Percentiles rank a stretch among this genome's conserved stretches.
Evolutionary conservation across 2,797 vertebrate species (phyloP).

Genomic region (Amphiprion clarkii): DNA sequence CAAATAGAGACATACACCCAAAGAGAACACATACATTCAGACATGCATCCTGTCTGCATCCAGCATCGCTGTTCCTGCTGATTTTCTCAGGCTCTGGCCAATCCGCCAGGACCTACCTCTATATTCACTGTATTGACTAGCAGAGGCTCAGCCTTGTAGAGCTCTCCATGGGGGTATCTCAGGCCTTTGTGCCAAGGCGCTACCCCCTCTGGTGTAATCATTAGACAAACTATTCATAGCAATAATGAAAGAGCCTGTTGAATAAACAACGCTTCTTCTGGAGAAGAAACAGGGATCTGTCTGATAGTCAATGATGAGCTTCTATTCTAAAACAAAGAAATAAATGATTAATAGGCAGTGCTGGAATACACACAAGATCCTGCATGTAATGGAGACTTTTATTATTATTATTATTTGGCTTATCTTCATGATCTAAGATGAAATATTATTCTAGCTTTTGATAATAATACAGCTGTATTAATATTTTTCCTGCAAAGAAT

Average conservation of each 20-base stretch:
- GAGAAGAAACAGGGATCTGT: conserved; percentile 44
- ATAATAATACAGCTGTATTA: neutral
- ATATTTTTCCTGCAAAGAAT: neutral
- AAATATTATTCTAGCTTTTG: conserved; percentile 17
- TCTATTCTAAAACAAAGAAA: conserved; percentile 24
- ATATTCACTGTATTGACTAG: conserved; percentile 53
- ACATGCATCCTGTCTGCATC: conserved; percentile 38
- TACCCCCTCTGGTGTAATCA: conserved; percentile 41
- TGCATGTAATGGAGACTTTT: conserved; percentile 17
- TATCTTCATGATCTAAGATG: conserved; percentile 1
- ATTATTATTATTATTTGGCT: neutral
- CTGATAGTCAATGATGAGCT: conserved; percentile 25
- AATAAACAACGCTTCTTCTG: conserved; percentile 39
- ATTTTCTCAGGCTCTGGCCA: conserved; percentile 53
- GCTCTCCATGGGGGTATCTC: conserved; percentile 31
- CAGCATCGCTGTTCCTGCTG: conserved; percentile 50
- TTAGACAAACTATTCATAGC: conserved; percentile 53
- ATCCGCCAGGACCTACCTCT: conserved; percentile 46
- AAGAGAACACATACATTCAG: conserved; percentile 51
- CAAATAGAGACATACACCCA: conserved; percentile 61
- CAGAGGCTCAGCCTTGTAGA: conserved; percentile 19
- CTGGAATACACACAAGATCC: neutral
- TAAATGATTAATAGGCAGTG: conserved; percentile 22
- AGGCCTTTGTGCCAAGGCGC: conserved; percentile 45
- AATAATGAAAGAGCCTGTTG: conserved; percentile 48